Evolutionary conservation across 2,113 vertebrate species (phyloP).

Genomic region (Alligator sinensis): DNA sequence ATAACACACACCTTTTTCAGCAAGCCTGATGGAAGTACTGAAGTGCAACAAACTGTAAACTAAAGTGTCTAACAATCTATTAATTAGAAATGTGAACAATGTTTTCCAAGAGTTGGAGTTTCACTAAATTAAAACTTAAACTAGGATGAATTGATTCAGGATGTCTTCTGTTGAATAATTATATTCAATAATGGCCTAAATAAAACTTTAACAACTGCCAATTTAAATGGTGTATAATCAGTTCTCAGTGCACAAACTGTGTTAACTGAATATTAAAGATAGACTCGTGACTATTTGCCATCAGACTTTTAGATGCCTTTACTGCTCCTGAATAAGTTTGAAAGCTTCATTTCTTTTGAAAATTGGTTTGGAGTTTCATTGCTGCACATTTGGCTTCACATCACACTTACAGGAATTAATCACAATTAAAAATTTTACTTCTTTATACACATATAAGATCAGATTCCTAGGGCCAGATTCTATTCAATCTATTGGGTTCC

Average conservation of each 20-base stretch:
- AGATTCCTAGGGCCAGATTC: neutral
- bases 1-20: neutral
- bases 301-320: neutral
- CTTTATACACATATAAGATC: neutral
- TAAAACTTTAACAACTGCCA: neutral
- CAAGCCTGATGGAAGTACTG: neutral
- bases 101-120: constrained; percentile 49
- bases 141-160: constrained; percentile 29
- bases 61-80: neutral
- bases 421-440: neutral
- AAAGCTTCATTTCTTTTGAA: neutral
- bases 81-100: constrained; percentile 39
- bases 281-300: neutral
- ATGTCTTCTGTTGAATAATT: constrained; percentile 20
- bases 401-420: neutral
- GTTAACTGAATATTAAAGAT: neutral
- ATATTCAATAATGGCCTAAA: constrained; percentile 32
- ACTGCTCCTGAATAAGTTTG: neutral
- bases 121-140: constrained; percentile 60
- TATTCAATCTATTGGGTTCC: too few species aligned
- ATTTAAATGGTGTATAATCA: neutral
- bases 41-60: constrained; percentile 17
- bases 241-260: neutral
- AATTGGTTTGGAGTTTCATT: neutral
- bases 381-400: neutral